Base-by-base conservation (phyloP, 2,888 invertebrate species). In the Lingula anatina region DNA sequence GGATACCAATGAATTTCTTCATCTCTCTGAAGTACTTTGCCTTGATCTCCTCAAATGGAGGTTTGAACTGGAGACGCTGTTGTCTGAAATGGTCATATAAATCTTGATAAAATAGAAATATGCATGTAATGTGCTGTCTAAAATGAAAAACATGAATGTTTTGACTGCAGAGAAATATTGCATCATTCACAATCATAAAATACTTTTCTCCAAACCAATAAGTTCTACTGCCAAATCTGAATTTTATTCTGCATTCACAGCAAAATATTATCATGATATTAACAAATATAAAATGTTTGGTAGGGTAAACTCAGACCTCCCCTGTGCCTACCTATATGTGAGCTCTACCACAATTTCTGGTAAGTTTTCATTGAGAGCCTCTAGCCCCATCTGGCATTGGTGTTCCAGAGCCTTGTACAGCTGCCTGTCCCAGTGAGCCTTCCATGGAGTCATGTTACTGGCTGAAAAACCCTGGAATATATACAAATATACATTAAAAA, bases 401-500 rank as follows among this genome's bases (percentile, higher is more conserved):
- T 87, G 86, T 69, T 95, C 94, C 24, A 99, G 80, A 0, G 90
- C 89, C 77, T 93, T 93, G 71, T 91, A 89, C 36, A 99, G 79
- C 74, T 96, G 93, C 67, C 88, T 83, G 78, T 99, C 96, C 88
- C 97, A 93, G 73, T 97, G 94, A 12, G 86, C 81, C 66, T 90
- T 86, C 90, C 99, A 99, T 0, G 88, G 86, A 60, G 88, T 87
- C 71, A 93, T 87, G 70, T 80, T 79, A 43, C 78, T 77, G 39
- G 69, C 60, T 7, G 75, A 64, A 54, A 79, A 79, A 52, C 80
- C 76, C 70, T 78, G 48, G 9, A 46, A 42, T n/a, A n/a, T n/a
- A n/a, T n/a, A 51, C 38, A 21, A 47, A 48, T 3, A 43, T 3
- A 26, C 5, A 3, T 26, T 3, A 2, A 18, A 4, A 2, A 39